Evolutionary conservation across 2,888 invertebrate species (phyloP).

Genomic region (Habrosyne pyritoides): DNA sequence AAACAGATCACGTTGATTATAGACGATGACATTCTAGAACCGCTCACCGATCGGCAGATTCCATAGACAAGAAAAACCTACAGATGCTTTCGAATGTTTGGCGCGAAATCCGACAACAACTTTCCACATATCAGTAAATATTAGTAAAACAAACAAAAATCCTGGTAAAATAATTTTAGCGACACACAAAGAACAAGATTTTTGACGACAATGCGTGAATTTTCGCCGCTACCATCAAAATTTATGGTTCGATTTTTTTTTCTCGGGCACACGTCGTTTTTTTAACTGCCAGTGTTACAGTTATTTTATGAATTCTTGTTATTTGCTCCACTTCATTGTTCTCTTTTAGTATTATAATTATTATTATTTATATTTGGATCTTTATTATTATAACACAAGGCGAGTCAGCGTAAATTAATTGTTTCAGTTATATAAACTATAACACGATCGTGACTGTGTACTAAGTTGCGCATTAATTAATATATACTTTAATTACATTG

Average conservation of each 20-base stretch:
- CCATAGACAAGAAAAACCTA: neutral
- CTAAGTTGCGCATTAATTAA: too few species aligned
- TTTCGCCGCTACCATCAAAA: conserved; percentile 1
- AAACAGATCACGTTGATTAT: neutral
- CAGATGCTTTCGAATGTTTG: conserved; percentile 1
- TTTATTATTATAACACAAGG: too few species aligned
- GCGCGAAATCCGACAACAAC: neutral
- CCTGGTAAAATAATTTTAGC: neutral
- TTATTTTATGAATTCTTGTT: conserved; percentile 1
- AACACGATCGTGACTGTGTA: too few species aligned
- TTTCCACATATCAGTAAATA: conserved; percentile 1
- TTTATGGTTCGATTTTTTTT: conserved; percentile 4
- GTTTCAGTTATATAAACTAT: too few species aligned
- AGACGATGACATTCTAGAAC: conserved; percentile 3
- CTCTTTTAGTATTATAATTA: neutral
- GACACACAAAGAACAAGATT: neutral
- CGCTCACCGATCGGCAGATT: neutral
- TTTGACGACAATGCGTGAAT: conserved; percentile 1
- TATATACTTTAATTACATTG: too few species aligned
- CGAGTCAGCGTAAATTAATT: too few species aligned
- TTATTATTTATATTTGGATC: too few species aligned
- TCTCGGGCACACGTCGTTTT: conserved; percentile 1
- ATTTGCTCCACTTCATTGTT: neutral
- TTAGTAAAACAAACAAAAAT: neutral
- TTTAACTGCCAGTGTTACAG: neutral